Evolutionary conservation across 2,888 invertebrate species (phyloP), one percentile per base, ranked within the genome.

Genomic region (Orchestes rusci): DNA sequence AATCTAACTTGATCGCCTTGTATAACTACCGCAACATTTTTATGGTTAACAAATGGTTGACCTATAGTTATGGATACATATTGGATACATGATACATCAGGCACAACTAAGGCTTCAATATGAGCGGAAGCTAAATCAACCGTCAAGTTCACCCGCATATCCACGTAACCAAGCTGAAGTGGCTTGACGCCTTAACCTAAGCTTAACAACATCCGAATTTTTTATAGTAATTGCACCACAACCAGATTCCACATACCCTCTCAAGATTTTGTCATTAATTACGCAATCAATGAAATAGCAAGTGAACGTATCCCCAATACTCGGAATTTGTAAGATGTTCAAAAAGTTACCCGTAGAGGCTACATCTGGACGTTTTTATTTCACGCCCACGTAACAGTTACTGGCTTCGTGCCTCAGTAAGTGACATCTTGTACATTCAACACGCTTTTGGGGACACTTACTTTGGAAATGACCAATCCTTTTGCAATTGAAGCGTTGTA

Each of bases 161-260:
- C 7, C 10, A 7, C 23, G 23, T 23, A 23, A 23, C 7, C 23
- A 23, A 7, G 23, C 23, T 23, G 23, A 7, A 7, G 23, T 23
- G 5, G 5, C 23, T 23, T 23, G 5, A 23, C 23, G 10, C 23
- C 7, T 5, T 10, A 34, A 13, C 7, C 34, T 17, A 7, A 36
- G 15, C 17, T 20, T 20, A 20, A 7, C n/a, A 15, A 20, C 37
- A 36, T 36, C 19, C 3, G 20, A 36, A 13, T 4, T 3, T 15
- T 5, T 36, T 36, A 20, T 36, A 5, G 19, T 36, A 17, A 36
- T 23, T 10, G 23, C 37, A 23, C 37, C 23, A 13, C 37, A 36
- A 5, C 37, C 37, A 15, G 37, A 36, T n/a, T 36, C 37, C 10
- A 36, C 37, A 36, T 19, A 36, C 12, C 37, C 23, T 36, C 23